Evolutionary conservation across 2,113 vertebrate genomes (phyloP).

Genomic region (Anolis sagrei): DNA sequence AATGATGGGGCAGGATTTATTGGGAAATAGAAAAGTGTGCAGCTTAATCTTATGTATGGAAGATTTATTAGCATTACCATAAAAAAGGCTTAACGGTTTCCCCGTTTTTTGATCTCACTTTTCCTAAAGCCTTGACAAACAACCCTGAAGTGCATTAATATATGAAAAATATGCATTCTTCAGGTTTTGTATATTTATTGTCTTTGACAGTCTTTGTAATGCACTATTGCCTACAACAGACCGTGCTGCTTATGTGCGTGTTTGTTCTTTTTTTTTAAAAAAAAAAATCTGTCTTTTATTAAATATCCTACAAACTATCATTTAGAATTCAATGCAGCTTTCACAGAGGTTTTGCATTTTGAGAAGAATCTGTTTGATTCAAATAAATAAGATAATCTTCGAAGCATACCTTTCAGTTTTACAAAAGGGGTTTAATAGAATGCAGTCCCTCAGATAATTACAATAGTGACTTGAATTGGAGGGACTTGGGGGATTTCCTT

Average conservation of each 20-base stretch:
- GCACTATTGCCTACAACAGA: conserved; percentile 28
- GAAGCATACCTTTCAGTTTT: not conserved
- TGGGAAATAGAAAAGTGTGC: conserved; percentile 28
- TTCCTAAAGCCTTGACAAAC: conserved; percentile 47
- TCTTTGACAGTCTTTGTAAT: conserved; percentile 30
- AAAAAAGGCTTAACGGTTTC: conserved; percentile 57
- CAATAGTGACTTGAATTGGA: not conserved
- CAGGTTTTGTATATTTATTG: conserved; percentile 38
- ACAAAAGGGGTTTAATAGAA: not conserved
- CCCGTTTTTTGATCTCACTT: conserved; percentile 45
- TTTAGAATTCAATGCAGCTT: not conserved
- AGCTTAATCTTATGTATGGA: conserved; percentile 47
- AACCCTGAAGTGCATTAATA: conserved; percentile 49
- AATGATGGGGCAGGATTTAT: conserved; percentile 52
- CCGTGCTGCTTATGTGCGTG: conserved; percentile 26
- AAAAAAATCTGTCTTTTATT: not conserved
- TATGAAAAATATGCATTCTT: conserved; percentile 30
- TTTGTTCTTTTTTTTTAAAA: conserved; percentile 27
- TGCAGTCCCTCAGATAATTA: not conserved
- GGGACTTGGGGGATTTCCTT: not conserved
- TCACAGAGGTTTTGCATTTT: not conserved
- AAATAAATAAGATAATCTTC: not conserved
- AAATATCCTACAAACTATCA: conserved; percentile 4
- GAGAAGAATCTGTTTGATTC: not conserved
- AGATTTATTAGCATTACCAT: conserved; percentile 49